Conservation (phyloP, 2,888 invertebrate species). For the Pediacus dermestoides region DNA sequence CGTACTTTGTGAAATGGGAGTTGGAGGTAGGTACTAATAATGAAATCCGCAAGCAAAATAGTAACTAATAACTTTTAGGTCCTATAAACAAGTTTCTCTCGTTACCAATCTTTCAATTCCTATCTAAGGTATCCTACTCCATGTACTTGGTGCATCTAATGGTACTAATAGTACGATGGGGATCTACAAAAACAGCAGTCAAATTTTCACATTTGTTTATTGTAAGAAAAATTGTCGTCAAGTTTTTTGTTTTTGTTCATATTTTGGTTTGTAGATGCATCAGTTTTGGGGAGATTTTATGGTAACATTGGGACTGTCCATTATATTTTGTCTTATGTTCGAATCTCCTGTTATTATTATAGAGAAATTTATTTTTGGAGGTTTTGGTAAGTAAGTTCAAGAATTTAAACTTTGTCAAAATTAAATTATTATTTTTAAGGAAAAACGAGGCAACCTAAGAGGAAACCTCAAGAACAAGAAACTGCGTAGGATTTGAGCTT, state of each 20-base stretch:
- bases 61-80: slow-evolving; percentile 26
- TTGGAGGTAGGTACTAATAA: slow-evolving; percentile 14
- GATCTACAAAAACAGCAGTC: background rate
- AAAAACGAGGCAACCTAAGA: no score
- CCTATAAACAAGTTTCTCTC: slow-evolving; percentile 15
- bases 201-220: slow-evolving; percentile 1
- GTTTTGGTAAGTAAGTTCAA: slow-evolving; percentile 1
- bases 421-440: no score
- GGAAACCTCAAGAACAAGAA: no score
- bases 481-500: no score
- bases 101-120: slow-evolving; percentile 15
- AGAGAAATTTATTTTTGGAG: slow-evolving; percentile 16
- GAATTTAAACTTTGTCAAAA: no score
- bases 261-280: slow-evolving; percentile 3
- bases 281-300: slow-evolving; percentile 20
- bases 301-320: slow-evolving; percentile 8
- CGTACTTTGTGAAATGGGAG: slow-evolving; percentile 8
- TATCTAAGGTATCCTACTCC: slow-evolving; percentile 14
- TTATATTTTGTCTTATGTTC: slow-evolving; percentile 13
- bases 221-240: background rate
- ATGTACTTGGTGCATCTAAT: slow-evolving; percentile 15
- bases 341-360: slow-evolving; percentile 18
- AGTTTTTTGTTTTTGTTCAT: background rate
- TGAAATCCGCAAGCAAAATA: no score
- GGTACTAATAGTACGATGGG: background rate